Percentiles rank a stretch among this genome's conserved stretches.
phyloP scores from a whole-genome alignment of 2,113 vertebrate species.

The Sisor rabdophorus region DNA sequence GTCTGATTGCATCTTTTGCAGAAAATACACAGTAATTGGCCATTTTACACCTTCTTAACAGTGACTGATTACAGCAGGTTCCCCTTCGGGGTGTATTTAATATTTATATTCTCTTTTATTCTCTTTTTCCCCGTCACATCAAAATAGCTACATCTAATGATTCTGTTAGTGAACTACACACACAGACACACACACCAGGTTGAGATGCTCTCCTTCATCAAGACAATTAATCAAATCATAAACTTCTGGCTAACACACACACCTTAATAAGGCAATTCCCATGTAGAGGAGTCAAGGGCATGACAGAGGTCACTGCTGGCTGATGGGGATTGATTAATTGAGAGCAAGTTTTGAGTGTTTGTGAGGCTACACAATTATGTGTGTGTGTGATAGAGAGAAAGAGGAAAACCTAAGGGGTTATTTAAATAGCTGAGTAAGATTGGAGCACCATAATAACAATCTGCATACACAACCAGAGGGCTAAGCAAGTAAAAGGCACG shows the following conservation, averaged over 20 bases:
- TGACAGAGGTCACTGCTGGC: not conserved
- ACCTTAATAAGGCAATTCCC: not conserved
- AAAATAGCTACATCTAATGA: not conserved
- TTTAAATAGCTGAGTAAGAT: slow-evolving; percentile 38
- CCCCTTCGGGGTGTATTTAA: not conserved
- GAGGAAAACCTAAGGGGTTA: slow-evolving; percentile 24
- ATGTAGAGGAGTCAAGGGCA: not conserved
- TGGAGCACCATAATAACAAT: slow-evolving; percentile 33
- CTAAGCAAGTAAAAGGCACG: slow-evolving; percentile 16
- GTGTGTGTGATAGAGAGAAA: not conserved
- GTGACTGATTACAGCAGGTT: not conserved
- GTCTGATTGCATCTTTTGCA: not conserved
- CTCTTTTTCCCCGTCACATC: not conserved
- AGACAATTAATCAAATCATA: not conserved
- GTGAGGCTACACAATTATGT: slow-evolving; percentile 1
- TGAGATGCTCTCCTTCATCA: not conserved
- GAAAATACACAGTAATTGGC: not conserved
- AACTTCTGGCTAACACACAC: not conserved
- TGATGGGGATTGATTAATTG: not conserved
- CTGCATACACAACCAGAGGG: slow-evolving; percentile 24
- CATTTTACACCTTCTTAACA: slow-evolving; percentile 1
- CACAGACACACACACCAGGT: not conserved
- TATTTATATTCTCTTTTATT: not conserved
- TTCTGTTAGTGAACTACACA: not conserved
- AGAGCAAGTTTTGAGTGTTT: slow-evolving; percentile 8